Conservation (phyloP, 2,888 invertebrate species). For the Epistrophe grossulariae region DNA sequence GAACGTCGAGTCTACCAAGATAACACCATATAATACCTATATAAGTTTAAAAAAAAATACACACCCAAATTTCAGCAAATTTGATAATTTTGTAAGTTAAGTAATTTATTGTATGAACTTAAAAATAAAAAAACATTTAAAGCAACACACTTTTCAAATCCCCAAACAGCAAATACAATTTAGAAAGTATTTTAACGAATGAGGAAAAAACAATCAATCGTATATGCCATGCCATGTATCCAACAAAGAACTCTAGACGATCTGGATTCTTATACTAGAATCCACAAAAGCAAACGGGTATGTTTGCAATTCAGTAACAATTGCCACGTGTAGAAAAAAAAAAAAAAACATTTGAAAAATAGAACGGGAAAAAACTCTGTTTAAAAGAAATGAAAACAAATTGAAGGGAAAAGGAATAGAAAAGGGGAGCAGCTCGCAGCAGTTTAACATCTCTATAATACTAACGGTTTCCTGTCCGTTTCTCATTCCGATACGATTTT, state of each 20-base stretch:
- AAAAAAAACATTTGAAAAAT: not conserved
- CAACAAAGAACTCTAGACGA: not conserved
- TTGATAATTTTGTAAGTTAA: not conserved
- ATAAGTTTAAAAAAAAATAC: no score
- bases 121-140: slow-evolving; percentile 5
- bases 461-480: slow-evolving; percentile 19
- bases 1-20: no score
- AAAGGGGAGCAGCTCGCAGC: slow-evolving; percentile 14
- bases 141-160: slow-evolving; percentile 22
- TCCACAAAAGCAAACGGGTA: slow-evolving; percentile 30
- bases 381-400: slow-evolving; percentile 36
- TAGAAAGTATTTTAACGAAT: slow-evolving; percentile 26
- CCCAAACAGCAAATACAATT: slow-evolving; percentile 30
- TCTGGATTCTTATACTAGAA: not conserved
- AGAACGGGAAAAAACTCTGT: slow-evolving; percentile 12
- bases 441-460: slow-evolving; percentile 38
- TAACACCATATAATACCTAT: no score
- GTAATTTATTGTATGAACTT: not conserved
- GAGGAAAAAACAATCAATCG: slow-evolving; percentile 33
- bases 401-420: slow-evolving; percentile 34
- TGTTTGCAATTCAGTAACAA: slow-evolving; percentile 53
- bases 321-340: slow-evolving; percentile 26
- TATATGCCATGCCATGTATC: slow-evolving; percentile 29
- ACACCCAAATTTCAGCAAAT: not conserved
- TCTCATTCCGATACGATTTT: slow-evolving; percentile 14